Base-by-base conservation (phyloP, 2,113 vertebrate genomes). In the Microcebus ravelobensis region DNA sequence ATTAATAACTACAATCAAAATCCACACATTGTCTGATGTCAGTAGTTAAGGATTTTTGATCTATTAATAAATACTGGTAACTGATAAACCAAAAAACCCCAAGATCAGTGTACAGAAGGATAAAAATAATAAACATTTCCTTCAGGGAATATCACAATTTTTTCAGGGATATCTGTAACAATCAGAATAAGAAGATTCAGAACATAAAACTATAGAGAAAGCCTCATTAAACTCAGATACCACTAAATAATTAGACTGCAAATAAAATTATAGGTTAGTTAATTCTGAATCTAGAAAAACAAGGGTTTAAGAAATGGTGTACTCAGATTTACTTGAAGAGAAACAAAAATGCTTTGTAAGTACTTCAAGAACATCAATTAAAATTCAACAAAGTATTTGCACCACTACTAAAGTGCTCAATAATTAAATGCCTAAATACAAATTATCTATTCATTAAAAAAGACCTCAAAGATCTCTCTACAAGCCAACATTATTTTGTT, bases 381-480 rank as follows among this genome's bases (percentile, higher is more conserved):
- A 36, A 20, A 87, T 23, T 6, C 39, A 94, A 92, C 65, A 94
- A 94, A 96, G 74, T 87, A 93, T 15, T 36, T 63, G 52, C 31
- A 50, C 29, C 94, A 86, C 52, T 96, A 61, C 34, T 73, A 59
- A 81, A n/a, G 42, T 74, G 25, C 13, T 90, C 34, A 70, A 92
- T 95, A 87, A 90, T 68, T 89, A 91, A 84, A 45, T 59, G 29
- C 7, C 25, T 95, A 59, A 57, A 76, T 93, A 87, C 20, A 93
- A 91, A 96, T 39, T 93, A 94, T 57, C 55, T 91, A 73, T 36
- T 88, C 94, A 87, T 71, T 91, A 50, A 77, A 90, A 94, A 83
- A 6, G 59, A 55, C 15, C 45, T 83, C 70, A 91, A 73, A 36
- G 50, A 73, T 45, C 31, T 83, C 61, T 91, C 36, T 74, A 92